Evolutionary conservation across 2,888 invertebrate species (phyloP).

Genomic region (Scaptomyza parva): DNA sequence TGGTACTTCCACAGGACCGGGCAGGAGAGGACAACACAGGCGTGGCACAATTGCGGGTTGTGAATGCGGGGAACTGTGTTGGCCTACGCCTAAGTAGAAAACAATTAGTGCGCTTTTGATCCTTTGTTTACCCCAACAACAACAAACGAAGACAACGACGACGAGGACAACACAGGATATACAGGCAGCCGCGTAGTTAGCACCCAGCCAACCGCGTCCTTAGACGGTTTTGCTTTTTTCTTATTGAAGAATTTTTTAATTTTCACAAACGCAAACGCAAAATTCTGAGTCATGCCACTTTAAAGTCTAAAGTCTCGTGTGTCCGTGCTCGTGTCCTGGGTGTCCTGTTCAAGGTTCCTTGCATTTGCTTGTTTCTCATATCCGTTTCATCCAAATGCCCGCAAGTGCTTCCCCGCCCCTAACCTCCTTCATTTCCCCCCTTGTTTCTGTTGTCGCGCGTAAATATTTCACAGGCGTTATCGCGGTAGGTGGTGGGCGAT

Average conservation of each 20-base stretch:
- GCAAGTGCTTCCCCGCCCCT: slow-evolving; percentile 51
- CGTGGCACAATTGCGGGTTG: slow-evolving; percentile 36
- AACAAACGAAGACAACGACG: slow-evolving; percentile 58
- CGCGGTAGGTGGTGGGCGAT: slow-evolving; percentile 1
- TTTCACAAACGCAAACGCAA: slow-evolving; percentile 71
- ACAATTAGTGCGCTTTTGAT: slow-evolving; percentile 83
- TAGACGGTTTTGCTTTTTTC: slow-evolving; percentile 44
- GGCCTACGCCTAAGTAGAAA: slow-evolving; percentile 73
- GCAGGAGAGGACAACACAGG: not conserved
- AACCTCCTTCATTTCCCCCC: not conserved
- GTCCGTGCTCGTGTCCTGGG: too few species aligned
- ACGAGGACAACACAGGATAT: slow-evolving; percentile 37
- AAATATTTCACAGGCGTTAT: slow-evolving; percentile 58
- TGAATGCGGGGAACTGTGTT: slow-evolving; percentile 14
- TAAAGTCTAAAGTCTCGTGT: slow-evolving; percentile 1
- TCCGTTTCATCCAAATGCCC: slow-evolving; percentile 77
- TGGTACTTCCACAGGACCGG: slow-evolving; percentile 13
- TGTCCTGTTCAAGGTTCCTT: slow-evolving; percentile 43
- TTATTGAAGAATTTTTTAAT: slow-evolving; percentile 74
- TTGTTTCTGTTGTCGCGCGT: slow-evolving; percentile 47
- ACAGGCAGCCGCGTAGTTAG: slow-evolving; percentile 64
- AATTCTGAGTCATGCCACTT: slow-evolving; percentile 64
- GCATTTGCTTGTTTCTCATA: slow-evolving; percentile 76
- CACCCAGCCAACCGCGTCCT: slow-evolving; percentile 71
- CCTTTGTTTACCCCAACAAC: slow-evolving; percentile 80